These are phyloP conservation scores for Phylloscopus trochiloides DNA, from an alignment of 2,113 vertebrate genomes.

Conservation along the genomic window DNA sequence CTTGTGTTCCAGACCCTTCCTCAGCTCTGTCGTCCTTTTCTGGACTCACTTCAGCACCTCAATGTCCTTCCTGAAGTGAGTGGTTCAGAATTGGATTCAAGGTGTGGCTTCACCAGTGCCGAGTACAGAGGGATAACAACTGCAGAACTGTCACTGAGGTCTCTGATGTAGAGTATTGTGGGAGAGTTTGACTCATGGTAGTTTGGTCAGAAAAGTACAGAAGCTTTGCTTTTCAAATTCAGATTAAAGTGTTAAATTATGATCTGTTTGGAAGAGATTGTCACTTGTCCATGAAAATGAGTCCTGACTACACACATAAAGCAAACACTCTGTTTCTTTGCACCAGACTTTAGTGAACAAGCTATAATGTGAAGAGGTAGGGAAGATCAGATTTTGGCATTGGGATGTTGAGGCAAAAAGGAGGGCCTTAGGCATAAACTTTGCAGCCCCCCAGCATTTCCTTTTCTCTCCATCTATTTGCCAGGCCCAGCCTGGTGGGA, in stretches of 20 bases:
- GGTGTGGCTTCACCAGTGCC: not conserved
- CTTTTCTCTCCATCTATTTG: not conserved
- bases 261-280: not conserved
- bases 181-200: not conserved
- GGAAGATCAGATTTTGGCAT: not conserved
- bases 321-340: not conserved
- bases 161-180: not conserved
- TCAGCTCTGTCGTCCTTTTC: not conserved
- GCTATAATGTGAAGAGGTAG: not conserved
- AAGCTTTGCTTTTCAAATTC: not conserved
- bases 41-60: not conserved
- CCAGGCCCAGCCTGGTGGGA: not conserved
- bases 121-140: not conserved
- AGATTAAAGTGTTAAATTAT: not conserved
- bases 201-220: not conserved
- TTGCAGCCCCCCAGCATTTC: not conserved
- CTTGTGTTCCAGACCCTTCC: not conserved
- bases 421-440: not conserved
- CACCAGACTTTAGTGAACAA: not conserved
- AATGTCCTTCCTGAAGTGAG: not conserved
- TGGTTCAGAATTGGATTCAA: not conserved
- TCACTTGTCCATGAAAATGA: not conserved
- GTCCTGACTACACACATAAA: not conserved
- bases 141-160: not conserved
- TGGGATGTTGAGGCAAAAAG: not conserved